phyloP scores from a whole-genome alignment of 2,888 invertebrate species.

The Escarpia spicata region DNA sequence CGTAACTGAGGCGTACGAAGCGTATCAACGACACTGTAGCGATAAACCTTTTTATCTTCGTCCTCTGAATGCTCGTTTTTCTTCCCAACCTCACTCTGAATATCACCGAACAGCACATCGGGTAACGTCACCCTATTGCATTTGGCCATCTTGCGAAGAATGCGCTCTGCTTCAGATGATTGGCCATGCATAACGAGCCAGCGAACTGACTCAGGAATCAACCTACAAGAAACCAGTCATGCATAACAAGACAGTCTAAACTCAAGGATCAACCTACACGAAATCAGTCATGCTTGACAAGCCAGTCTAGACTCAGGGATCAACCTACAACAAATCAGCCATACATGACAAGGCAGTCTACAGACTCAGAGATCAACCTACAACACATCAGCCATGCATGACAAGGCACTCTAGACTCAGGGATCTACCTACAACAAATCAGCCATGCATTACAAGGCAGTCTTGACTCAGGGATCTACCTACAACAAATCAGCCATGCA shows the following conservation, averaged over 20 bases:
- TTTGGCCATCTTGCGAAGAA: constrained; percentile 31
- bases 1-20: constrained; percentile 54
- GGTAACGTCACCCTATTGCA: constrained; percentile 50
- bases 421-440: not conserved
- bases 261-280: constrained; percentile 55
- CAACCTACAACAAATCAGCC: constrained; percentile 37
- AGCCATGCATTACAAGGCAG: constrained; percentile 54
- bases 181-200: constrained; percentile 55
- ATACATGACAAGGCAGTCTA: constrained; percentile 55
- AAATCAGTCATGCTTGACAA: not conserved
- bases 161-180: constrained; percentile 32
- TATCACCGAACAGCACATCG: constrained; percentile 37
- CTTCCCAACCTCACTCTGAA: constrained; percentile 37
- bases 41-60: not conserved
- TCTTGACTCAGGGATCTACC: constrained; percentile 58
- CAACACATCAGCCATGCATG: not conserved
- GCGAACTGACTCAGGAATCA: constrained; percentile 58
- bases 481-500: constrained; percentile 30
- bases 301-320: no score
- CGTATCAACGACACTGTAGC: constrained; percentile 50
- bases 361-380: constrained; percentile 58
- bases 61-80: constrained; percentile 36
- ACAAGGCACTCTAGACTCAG: no score
- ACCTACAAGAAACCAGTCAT: constrained; percentile 40
- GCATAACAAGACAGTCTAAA: constrained; percentile 27